Percentiles rank a stretch among this genome's conserved stretches.
Evolutionary conservation across 2,797 vertebrate species (phyloP).

Genomic region (Furcifer pardalis): DNA sequence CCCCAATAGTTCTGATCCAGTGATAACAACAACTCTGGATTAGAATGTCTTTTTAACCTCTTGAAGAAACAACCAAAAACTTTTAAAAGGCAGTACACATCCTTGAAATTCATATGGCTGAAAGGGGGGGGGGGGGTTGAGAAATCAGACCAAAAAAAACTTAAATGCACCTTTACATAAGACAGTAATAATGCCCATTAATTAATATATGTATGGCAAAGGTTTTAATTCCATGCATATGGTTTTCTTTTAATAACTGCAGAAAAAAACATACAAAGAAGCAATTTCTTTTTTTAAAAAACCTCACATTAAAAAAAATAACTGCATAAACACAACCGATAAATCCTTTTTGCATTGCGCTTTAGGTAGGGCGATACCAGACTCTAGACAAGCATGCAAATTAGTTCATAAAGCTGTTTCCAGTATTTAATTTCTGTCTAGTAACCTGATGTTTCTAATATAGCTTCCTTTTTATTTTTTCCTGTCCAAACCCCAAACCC

Average conservation of each 20-base stretch:
- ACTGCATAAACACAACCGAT: constrained; percentile 84
- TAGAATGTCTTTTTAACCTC: constrained; percentile 67
- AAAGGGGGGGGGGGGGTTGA: too few species aligned
- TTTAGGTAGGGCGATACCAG: constrained; percentile 70
- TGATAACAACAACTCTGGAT: constrained; percentile 58
- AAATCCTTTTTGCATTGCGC: constrained; percentile 91
- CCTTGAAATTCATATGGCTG: constrained; percentile 76
- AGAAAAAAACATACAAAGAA: constrained; percentile 81
- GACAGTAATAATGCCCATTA: constrained; percentile 94
- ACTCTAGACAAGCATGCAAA: constrained; percentile 33
- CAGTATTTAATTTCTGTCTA: constrained; percentile 45
- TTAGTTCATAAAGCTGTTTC: constrained; percentile 33
- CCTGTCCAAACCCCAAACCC: neutral
- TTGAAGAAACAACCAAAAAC: constrained; percentile 73
- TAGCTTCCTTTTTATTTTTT: constrained; percentile 53
- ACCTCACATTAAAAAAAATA: constrained; percentile 65
- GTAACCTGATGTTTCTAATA: constrained; percentile 48
- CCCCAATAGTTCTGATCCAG: constrained; percentile 33
- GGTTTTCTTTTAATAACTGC: constrained; percentile 79
- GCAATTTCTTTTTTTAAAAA: constrained; percentile 45
- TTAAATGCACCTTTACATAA: constrained; percentile 75
- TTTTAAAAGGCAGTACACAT: constrained; percentile 59
- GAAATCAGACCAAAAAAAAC: neutral
- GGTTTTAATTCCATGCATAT: constrained; percentile 89
- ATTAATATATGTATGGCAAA: constrained; percentile 88